Base-by-base conservation (phyloP, 2,797 vertebrate species). In the Lepidocolaptes lacrymiger region DNA sequence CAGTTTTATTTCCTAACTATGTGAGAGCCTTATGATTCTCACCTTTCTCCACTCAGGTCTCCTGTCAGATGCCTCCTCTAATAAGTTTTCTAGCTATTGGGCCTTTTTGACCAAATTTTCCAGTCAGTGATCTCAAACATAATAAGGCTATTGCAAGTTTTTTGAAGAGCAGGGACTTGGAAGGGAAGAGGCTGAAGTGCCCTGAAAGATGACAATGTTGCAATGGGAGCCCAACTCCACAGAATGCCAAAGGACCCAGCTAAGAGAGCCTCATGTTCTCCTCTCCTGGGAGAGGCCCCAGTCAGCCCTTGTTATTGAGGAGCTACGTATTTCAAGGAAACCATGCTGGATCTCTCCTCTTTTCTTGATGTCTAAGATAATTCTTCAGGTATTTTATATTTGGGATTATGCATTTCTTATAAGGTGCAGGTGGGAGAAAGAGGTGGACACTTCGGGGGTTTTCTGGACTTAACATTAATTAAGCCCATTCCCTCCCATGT, bases 271-370 rank as follows among this genome's bases (percentile, higher is more conserved):
- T 83, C 59, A 61, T 0, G 0, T 39, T n/a, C 21, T 81, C 32
- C 69, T 82, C 22, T 61, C 12, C 2, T n/a, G 39, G 30, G 43
- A 94, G 51, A 85, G 67, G 32, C 3, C 28, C 20, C 39, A 19
- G 18, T 41, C 43, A 44, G 63, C 73, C 14, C 26, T 79, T 85
- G 22, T 88, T 79, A 63, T 27, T 79, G 41, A 54, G 1, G 7
- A 92, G 20, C 36, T 73, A 52, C 19, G 10, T 58, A 39, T 51
- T 84, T 86, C 43, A 81, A 64, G 66, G 39, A 87, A 92, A 61
- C 13, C 32, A 10, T 54, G 62, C 28, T 73, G 27, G 20, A 61
- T 75, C 3, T 46, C 72, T 74, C 34, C 48, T 49, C 23, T 84
- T 82, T 67, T 51, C 48, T 68, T 75, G 17, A 12, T 56, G 12